phyloP scores from a whole-genome alignment of 2,888 invertebrate species.

The Adelognathus sp. region DNA sequence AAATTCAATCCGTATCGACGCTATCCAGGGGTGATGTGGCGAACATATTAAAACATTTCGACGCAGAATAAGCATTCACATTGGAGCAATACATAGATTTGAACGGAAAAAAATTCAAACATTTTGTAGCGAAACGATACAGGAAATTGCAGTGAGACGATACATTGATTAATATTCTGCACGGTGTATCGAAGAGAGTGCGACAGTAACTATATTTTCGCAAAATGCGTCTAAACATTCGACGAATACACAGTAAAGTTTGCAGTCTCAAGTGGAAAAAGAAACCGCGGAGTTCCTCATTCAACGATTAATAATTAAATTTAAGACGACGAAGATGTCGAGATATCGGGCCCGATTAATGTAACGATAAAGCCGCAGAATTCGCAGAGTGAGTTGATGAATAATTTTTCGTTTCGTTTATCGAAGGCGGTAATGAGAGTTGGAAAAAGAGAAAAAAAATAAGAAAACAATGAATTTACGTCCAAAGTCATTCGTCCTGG shows the following conservation, averaged over 20 bases:
- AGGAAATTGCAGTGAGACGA: too few relatives aligned
- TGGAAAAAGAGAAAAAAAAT: neutral
- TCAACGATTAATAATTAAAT: slow-evolving; percentile 24
- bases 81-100: too few relatives aligned
- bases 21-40: too few relatives aligned
- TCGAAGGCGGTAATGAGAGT: neutral
- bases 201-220: neutral
- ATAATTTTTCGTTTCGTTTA: too few relatives aligned
- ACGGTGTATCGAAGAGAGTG: neutral
- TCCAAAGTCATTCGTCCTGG: slow-evolving; percentile 57
- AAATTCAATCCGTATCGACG: neutral
- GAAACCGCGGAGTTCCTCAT: slow-evolving; percentile 26
- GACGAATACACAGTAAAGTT: slow-evolving; percentile 6
- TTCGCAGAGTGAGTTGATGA: slow-evolving; percentile 13
- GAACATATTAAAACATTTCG: neutral
- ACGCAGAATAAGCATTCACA: too few relatives aligned
- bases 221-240: neutral
- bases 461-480: slow-evolving; percentile 44
- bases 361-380: slow-evolving; percentile 24
- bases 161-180: too few relatives aligned
- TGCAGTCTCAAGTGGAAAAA: neutral
- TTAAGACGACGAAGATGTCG: slow-evolving; percentile 19
- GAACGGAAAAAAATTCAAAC: too few relatives aligned
- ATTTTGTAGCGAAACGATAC: too few relatives aligned
- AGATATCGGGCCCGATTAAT: slow-evolving; percentile 15